Conservation (phyloP, 1,140 invertebrate genomes). For the Drosophila virilis region DNA sequence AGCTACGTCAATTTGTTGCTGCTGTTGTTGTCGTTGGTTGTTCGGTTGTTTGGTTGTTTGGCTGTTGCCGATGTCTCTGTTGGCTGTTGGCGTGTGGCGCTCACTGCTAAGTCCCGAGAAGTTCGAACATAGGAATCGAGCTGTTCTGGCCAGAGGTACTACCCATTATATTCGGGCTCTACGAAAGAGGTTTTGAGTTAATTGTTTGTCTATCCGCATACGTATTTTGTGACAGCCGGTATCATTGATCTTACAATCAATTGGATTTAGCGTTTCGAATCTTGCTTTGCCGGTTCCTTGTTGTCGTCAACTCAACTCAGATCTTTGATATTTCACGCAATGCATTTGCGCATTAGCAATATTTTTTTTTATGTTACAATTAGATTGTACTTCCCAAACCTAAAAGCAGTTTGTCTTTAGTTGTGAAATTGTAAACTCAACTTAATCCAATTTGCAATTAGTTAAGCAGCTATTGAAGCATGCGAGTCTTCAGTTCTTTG, state of each 20-base stretch:
- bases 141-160: not conserved
- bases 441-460: too few relatives aligned
- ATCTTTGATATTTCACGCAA: not conserved
- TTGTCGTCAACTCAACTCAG: not conserved
- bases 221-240: constrained; percentile 22
- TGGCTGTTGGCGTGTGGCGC: constrained; percentile 34
- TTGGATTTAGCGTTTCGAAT: constrained; percentile 28
- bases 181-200: constrained; percentile 7
- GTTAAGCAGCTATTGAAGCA: too few relatives aligned
- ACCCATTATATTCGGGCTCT: constrained; percentile 20
- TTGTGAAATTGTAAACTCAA: too few relatives aligned
- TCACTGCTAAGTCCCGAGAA: constrained; percentile 25
- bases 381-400: not conserved
- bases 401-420: not conserved
- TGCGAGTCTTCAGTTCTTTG: too few relatives aligned
- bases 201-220: constrained; percentile 29
- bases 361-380: constrained; percentile 11
- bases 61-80: constrained; percentile 11
- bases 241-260: constrained; percentile 35
- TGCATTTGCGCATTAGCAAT: constrained; percentile 13
- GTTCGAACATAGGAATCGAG: constrained; percentile 12
- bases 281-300: constrained; percentile 21
- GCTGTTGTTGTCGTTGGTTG: not conserved
- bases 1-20: constrained; percentile 42
- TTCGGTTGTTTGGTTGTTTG: not conserved